Conservation (phyloP, 2,113 vertebrate genomes). For the Isurus oxyrinchus region DNA sequence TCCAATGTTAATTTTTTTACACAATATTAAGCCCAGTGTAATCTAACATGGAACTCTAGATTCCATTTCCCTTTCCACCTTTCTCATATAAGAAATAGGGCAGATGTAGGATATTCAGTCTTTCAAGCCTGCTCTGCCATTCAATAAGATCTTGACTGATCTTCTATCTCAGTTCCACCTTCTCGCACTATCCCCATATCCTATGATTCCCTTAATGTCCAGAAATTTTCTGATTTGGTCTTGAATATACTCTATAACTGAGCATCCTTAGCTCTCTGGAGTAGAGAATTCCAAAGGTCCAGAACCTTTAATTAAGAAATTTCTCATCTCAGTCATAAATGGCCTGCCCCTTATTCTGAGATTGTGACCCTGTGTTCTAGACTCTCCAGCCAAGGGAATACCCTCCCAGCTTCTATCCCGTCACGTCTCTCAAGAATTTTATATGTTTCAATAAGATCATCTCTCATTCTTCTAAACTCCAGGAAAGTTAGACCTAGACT, state of each 20-base stretch:
- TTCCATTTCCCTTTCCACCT: neutral
- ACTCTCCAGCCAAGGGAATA: neutral
- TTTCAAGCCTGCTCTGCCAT: neutral
- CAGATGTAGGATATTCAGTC: neutral
- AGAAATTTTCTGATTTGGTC: neutral
- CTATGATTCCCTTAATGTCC: neutral
- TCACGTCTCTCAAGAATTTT: neutral
- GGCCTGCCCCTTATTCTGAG: neutral
- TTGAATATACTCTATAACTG: neutral
- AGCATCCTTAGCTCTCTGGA: neutral
- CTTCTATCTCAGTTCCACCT: neutral
- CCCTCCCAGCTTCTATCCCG: neutral
- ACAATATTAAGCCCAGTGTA: neutral
- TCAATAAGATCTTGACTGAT: neutral
- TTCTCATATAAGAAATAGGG: neutral
- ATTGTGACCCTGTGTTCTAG: neutral
- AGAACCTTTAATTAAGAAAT: neutral
- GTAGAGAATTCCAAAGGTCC: neutral
- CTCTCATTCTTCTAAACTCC: neutral
- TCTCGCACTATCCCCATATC: neutral
- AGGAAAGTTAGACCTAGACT: neutral
- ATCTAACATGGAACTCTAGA: neutral
- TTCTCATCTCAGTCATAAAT: neutral
- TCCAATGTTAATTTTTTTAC: neutral
- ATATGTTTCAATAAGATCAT: neutral